Evolutionary conservation across 2,888 invertebrate species (phyloP), one percentile per base, ranked within the genome.

Genomic region (Barypeithes pellucidus): DNA sequence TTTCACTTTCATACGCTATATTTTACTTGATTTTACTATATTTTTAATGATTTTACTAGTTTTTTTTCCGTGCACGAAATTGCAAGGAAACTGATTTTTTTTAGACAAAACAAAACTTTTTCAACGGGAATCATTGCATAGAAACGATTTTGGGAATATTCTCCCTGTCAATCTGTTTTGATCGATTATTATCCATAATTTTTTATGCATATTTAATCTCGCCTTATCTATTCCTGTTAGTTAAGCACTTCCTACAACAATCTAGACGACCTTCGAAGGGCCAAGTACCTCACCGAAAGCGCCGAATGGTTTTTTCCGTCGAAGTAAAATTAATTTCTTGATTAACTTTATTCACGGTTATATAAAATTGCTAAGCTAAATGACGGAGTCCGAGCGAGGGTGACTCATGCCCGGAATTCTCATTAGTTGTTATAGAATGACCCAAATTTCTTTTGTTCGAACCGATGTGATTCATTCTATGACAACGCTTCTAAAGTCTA

Each of bases 371-470:
- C 20, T 0, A 47, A 2, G 20, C 22, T 3, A 22, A 52, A 52
- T 52, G 52, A 52, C 52, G n/a, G 22, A 24, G 4, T 7, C 24
- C n/a, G n/a, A 18, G 18, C 61, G 39, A 18, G 12, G 9, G 43
- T 67, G 66, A 67, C 39, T 67, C 54, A 67, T 18, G 52, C 57
- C 22, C 39, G 54, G 66, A 54, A 67, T 57, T 67, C 66, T 67
- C 57, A 41, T 57, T 67, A 67, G 29, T 9, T 14, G 41, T 41
- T 24, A 16, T 22, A 22, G 54, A 39, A 54, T 67, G 66, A 67
- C 66, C 66, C 66, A 20, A 36, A 67, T 67, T 67, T 52, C 45
- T 57, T 67, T 57, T 43, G 45, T 67, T 67, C 43, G 9, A 57
- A 29, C 0, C 41, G 24, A 39, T 43, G 24, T 67, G 66, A 67